phyloP scores from a whole-genome alignment of 2,797 vertebrate species.

The Potorous gilbertii region DNA sequence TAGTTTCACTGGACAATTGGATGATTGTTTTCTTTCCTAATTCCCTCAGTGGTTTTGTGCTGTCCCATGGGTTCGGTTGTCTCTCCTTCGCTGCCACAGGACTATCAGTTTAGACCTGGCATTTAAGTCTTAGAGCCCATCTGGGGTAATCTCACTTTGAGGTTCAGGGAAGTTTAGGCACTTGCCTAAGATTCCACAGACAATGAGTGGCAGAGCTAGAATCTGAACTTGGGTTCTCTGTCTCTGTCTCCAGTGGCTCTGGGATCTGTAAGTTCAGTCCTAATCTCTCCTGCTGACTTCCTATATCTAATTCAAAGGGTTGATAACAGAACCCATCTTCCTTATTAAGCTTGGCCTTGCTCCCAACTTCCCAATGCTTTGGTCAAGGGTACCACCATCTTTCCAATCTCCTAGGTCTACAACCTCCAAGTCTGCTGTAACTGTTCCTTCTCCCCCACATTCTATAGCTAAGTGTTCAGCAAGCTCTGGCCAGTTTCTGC shows the following conservation, averaged over 20 bases:
- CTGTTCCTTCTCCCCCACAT: neutral
- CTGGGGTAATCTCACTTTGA: neutral
- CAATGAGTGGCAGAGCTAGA: neutral
- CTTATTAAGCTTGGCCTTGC: neutral
- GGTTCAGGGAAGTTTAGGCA: neutral
- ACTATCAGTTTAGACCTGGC: neutral
- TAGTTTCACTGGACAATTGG: neutral
- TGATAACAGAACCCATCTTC: neutral
- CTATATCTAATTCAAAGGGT: neutral
- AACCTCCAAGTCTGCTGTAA: neutral
- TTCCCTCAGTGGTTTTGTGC: neutral
- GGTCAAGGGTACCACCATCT: neutral
- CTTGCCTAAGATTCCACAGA: neutral
- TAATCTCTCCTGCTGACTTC: neutral
- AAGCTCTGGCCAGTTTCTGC: neutral
- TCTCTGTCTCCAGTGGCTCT: too few relatives aligned
- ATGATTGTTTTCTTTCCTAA: neutral
- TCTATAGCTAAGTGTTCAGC: neutral
- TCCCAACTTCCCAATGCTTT: neutral
- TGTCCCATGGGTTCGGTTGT: neutral
- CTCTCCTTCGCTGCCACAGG: neutral
- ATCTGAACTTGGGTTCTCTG: too few relatives aligned
- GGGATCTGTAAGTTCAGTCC: too few relatives aligned
- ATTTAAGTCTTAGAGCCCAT: neutral
- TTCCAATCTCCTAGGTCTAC: neutral